Evolutionary conservation across 1,140 invertebrate genomes (phyloP).

Genomic region (Eriocheir sinensis): DNA sequence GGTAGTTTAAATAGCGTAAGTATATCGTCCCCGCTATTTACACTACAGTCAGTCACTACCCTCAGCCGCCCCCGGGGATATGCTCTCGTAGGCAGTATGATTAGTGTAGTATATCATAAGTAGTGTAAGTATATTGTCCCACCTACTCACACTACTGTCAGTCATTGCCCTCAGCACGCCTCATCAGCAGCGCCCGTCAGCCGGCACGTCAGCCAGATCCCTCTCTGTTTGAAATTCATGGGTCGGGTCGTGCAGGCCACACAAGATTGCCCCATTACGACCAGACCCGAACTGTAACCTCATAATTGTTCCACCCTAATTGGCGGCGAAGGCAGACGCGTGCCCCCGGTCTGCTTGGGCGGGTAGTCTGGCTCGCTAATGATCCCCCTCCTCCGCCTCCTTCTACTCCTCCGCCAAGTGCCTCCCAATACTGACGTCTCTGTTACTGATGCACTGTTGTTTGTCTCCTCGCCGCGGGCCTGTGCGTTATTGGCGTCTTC

Average conservation of each 20-base stretch:
- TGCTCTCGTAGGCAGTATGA: no score
- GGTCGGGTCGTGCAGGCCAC: constrained; percentile 49
- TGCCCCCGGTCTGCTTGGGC: constrained; percentile 25
- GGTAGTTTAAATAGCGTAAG: no score
- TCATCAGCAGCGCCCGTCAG: background rate
- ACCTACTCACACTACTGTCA: no score
- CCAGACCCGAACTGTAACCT: constrained; percentile 54
- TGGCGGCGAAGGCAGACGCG: constrained; percentile 51
- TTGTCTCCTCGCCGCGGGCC: background rate
- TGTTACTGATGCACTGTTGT: background rate
- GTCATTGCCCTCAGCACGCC: background rate
- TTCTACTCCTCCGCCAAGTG: no score
- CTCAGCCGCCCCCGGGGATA: no score
- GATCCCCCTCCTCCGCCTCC: background rate
- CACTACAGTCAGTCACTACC: no score
- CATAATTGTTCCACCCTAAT: constrained; percentile 56
- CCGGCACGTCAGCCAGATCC: background rate
- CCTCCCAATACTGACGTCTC: background rate
- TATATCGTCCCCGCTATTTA: no score
- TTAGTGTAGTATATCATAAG: no score
- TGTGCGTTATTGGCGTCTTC: background rate
- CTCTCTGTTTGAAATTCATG: constrained; percentile 58
- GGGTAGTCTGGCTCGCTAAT: background rate
- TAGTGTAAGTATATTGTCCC: no score
- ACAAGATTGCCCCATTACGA: constrained; percentile 52